Evolutionary conservation across 2,797 vertebrate genomes (phyloP), one percentile per base, ranked within the genome.

Genomic region (Periparus ater): DNA sequence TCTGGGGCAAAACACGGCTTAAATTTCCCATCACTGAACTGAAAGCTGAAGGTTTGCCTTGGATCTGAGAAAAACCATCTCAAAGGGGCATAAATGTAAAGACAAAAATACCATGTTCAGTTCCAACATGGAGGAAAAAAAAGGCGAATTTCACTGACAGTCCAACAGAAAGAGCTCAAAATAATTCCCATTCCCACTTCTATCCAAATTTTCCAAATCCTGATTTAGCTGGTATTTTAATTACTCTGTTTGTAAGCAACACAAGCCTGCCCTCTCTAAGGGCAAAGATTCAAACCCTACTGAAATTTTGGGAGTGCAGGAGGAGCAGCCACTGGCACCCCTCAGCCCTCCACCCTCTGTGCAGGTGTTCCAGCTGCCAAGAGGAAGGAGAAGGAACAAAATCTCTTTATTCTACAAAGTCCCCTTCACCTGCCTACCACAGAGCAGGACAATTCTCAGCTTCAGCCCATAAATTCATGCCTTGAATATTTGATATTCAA

Each of bases 51-150:
- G 5, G 6, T 66, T 67, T 44, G 40, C 6, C 34, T 42, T 27
- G 18, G 18, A 14, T 12, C 58, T 9, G 13, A 34, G n/a, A 8
- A 60, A 72, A 70, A 32, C 2, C 42, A 20, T 1, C 32, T 1
- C 22, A 6, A 32, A 90, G 51, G n/a, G 57, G 21, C 1, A 25
- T 11, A 22, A 8, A 20, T 2, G 7, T 4, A 60, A 25, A 36
- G 27, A 65, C 34, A 66, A 17, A 54, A 61, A 44, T 1, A 47
- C 21, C 42, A 12, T 0, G 1, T 25, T 34, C 29, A 7, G 42
- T 27, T 53, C 29, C 48, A 48, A 25, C 8, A 19, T 3, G 7
- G 9, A 47, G 51, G 2, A 18, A 11, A 25, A 17, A 34, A 67
- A 11, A 32, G 9, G 13, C 1, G 1, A 13, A 8, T 26, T 71